These are phyloP conservation scores for Spodoptera frugiperda DNA, from an alignment of 1,140 invertebrate genomes.

Conservation along the genomic window DNA sequence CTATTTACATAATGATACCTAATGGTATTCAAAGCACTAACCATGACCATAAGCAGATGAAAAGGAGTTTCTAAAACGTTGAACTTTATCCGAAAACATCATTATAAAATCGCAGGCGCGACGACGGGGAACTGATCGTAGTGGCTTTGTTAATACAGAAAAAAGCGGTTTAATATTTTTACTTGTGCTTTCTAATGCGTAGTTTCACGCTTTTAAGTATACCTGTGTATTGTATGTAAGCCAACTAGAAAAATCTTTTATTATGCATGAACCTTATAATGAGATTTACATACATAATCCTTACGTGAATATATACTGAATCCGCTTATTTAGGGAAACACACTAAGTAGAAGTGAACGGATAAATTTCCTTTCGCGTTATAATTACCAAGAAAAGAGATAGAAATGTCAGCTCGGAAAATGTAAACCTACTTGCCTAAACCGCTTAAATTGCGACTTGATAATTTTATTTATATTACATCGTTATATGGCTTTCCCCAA, in stretches of 20 bases:
- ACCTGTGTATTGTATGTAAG: background rate
- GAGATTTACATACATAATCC: too few relatives aligned
- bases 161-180: slow-evolving; percentile 36
- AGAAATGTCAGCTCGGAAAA: background rate
- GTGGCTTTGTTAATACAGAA: slow-evolving; percentile 25
- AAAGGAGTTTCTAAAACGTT: slow-evolving; percentile 40
- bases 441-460: background rate
- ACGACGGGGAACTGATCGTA: slow-evolving; percentile 29
- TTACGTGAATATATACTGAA: too few relatives aligned
- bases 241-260: background rate
- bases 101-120: slow-evolving; percentile 48
- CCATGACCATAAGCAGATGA: slow-evolving; percentile 26
- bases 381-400: background rate
- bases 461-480: background rate
- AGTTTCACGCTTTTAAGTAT: slow-evolving; percentile 23
- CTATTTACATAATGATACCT: slow-evolving; percentile 25
- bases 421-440: background rate
- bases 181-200: slow-evolving; percentile 46
- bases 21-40: slow-evolving; percentile 26
- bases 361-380: too few relatives aligned
- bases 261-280: too few relatives aligned
- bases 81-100: slow-evolving; percentile 35
- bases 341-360: too few relatives aligned
- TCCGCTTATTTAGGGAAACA: too few relatives aligned
- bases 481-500: slow-evolving; percentile 5